Evolutionary conservation across 2,113 vertebrate genomes (phyloP).

Genomic region (Myrmecobius fasciatus): DNA sequence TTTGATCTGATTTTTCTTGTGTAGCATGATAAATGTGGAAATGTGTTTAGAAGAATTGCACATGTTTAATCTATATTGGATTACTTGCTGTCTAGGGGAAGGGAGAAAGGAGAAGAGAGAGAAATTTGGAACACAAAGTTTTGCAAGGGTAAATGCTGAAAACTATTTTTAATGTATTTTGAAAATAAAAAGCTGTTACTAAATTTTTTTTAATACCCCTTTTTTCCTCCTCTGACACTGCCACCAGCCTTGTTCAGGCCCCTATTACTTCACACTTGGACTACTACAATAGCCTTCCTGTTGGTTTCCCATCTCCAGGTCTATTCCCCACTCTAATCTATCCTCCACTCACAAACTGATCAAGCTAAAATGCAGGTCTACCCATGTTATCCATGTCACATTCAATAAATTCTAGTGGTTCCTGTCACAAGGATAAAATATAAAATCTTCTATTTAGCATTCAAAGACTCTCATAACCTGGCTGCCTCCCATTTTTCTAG

Average conservation of each 20-base stretch:
- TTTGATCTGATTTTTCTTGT: too few relatives aligned
- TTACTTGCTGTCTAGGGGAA: too few relatives aligned
- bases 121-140: too few relatives aligned
- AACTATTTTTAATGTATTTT: too few relatives aligned
- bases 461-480: background rate
- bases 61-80: too few relatives aligned
- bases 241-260: background rate
- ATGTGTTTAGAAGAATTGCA: too few relatives aligned
- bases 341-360: background rate
- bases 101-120: too few relatives aligned
- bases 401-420: background rate
- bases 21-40: too few relatives aligned
- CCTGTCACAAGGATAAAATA: background rate
- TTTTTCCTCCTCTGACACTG: background rate
- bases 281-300: background rate
- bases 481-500: background rate
- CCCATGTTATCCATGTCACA: background rate
- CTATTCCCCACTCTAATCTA: background rate
- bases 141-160: too few relatives aligned
- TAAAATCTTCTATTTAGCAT: background rate
- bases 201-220: too few relatives aligned
- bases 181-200: too few relatives aligned
- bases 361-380: background rate
- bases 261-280: background rate
- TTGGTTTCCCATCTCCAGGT: background rate